Percentiles rank a stretch among this genome's conserved stretches.
Evolutionary conservation across 1,140 invertebrate genomes (phyloP).

Genomic region (Atta cephalotes): DNA sequence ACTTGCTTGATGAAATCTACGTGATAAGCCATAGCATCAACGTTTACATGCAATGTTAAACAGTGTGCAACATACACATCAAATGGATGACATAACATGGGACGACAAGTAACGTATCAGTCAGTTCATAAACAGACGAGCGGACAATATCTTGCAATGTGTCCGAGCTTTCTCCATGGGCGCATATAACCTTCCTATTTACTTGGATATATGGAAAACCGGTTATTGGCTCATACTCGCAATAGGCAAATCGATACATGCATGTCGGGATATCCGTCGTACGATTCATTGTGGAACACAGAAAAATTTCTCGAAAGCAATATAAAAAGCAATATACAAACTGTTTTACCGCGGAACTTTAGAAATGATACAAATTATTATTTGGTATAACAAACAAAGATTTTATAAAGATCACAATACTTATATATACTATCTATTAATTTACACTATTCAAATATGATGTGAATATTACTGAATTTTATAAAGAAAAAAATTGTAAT

Average conservation of each 20-base stretch:
- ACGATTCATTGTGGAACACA: background rate
- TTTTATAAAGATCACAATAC: background rate
- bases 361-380: background rate
- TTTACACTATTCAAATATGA: no score
- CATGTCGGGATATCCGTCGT: conserved; percentile 41
- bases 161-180: conserved; percentile 47
- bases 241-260: conserved; percentile 55
- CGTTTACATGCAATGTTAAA: conserved; percentile 45
- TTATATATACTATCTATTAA: no score
- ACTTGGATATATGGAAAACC: conserved; percentile 42
- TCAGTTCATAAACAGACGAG: conserved; percentile 58
- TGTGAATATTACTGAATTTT: background rate
- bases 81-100: conserved; percentile 51
- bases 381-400: background rate
- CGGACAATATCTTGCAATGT: conserved; percentile 58
- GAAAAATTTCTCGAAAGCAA: conserved; percentile 7
- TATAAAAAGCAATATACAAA: background rate
- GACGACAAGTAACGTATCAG: conserved; percentile 57
- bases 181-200: conserved; percentile 61
- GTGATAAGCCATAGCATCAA: background rate
- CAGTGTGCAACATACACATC: conserved; percentile 46
- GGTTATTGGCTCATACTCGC: conserved; percentile 52
- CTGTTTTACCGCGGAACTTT: background rate
- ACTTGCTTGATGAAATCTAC: conserved; percentile 43
- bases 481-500: background rate